Conservation (phyloP, 1,140 invertebrate genomes). For the Drosophila simulans region DNA sequence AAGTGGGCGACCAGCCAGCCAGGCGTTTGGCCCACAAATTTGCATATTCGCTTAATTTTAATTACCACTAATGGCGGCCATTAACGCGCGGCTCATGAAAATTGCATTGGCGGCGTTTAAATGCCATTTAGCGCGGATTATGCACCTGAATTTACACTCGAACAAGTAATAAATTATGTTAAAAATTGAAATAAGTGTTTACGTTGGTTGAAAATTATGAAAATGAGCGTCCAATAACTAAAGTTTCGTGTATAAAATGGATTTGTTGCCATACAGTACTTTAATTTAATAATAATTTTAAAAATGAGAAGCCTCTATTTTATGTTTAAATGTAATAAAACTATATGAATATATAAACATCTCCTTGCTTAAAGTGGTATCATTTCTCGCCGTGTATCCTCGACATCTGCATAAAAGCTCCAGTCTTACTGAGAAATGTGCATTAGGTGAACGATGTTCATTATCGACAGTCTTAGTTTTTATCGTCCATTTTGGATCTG, state of each 20-base stretch:
- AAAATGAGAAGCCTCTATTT: too few relatives aligned
- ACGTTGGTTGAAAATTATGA: neutral
- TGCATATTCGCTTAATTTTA: slow-evolving; percentile 43
- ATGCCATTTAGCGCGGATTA: slow-evolving; percentile 46
- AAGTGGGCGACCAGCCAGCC: neutral
- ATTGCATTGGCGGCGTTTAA: slow-evolving; percentile 63
- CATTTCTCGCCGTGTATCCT: neutral
- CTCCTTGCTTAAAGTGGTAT: neutral
- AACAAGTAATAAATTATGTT: neutral
- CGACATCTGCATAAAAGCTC: slow-evolving; percentile 32
- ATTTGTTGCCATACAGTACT: too few relatives aligned
- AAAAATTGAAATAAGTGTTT: neutral
- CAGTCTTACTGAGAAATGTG: neutral
- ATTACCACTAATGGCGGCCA: slow-evolving; percentile 57
- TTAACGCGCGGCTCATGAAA: slow-evolving; percentile 60
- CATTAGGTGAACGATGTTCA: slow-evolving; percentile 22
- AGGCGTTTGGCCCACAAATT: slow-evolving; percentile 13
- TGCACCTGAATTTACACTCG: neutral
- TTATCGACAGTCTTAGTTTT: slow-evolving; percentile 52
- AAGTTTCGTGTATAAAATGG: too few relatives aligned
- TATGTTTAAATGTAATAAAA: neutral
- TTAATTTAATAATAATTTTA: too few relatives aligned
- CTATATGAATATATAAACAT: neutral
- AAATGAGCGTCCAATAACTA: too few relatives aligned
- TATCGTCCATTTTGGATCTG: slow-evolving; percentile 60